Base-by-base conservation (phyloP, 2,113 vertebrate species). In the Hoplias malabaricus region DNA sequence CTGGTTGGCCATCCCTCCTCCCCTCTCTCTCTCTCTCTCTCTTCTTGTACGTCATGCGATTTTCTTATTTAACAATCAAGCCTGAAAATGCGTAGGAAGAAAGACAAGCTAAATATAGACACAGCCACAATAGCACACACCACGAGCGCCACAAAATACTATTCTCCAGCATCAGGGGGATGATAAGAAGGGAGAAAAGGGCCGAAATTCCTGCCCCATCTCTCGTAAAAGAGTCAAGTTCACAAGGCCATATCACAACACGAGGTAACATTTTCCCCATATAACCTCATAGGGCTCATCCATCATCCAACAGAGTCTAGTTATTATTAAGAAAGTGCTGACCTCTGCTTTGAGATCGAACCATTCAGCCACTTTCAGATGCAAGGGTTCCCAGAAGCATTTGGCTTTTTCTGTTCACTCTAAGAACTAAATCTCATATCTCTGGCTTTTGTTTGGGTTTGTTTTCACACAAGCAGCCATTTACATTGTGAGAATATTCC, bases 21-120 rank as follows among this genome's bases (percentile, higher is more conserved):
- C 82, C 85, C 86, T 53, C 69, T 72, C 73, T 82, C 87, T 86
- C 83, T 77, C 31, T 59, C 61, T 43, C 25, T 12, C 70, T 69
- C 29, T 89, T 88, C 87, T 85, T 90, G 84, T 83, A 70, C 88
- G 89, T 92, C 92, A 91, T 88, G 89, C 31, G 66, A 92, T 91
- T 91, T 92, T 91, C 91, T 91, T 93, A 92, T 91, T 93, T 92
- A 93, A 93, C 91, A 93, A 91, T 88, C 90, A 90, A 90, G 84
- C 87, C 92, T 91, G 90, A 91, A 93, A 92, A 92, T 87, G 90
- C 90, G 89, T 92, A 92, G 92, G 90, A 92, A 90, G 91, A 89
- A 91, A 89, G 85, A 89, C 73, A 38, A 83, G 88, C 92, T 92
- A 93, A 93, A 93, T 91, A 91, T 93, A 93, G 92, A 87, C 13